These are phyloP conservation scores for Toxonevra muliebris DNA, from an alignment of 2,888 invertebrate genomes.

Conservation along the genomic window DNA sequence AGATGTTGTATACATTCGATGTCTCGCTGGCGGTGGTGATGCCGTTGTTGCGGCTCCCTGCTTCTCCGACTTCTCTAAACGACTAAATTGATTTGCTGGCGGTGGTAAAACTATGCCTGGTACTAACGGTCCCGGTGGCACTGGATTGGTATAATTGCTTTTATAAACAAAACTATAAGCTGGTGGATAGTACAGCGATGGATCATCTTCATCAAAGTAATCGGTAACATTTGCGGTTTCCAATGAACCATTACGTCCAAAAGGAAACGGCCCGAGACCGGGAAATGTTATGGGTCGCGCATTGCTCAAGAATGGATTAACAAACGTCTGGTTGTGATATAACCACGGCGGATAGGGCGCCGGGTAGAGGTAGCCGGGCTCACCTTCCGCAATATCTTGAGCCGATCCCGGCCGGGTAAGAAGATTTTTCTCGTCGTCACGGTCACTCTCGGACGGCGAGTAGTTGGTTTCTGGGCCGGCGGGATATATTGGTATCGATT, in stretches of 20 bases:
- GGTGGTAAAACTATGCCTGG: conserved; percentile 90
- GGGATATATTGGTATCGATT: conserved; percentile 73
- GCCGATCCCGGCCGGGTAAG: conserved; percentile 71
- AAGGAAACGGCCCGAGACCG: conserved; percentile 56
- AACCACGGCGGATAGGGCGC: conserved; percentile 72
- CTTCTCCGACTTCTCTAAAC: conserved; percentile 69
- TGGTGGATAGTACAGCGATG: conserved; percentile 90
- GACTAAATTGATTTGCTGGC: conserved; percentile 86
- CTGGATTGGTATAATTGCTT: conserved; percentile 77
- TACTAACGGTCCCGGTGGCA: conserved; percentile 85
- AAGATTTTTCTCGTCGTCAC: conserved; percentile 66
- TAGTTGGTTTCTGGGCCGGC: conserved; percentile 64
- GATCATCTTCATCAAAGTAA: conserved; percentile 88
- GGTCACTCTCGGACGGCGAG: conserved; percentile 50
- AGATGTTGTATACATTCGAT: conserved; percentile 33
- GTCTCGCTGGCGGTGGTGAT: conserved; percentile 51
- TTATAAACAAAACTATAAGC: conserved; percentile 88
- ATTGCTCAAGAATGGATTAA: conserved; percentile 46
- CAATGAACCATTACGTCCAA: conserved; percentile 64
- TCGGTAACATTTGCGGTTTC: conserved; percentile 71
- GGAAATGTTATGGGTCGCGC: conserved; percentile 49
- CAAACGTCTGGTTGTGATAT: conserved; percentile 56
- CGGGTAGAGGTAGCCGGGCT: conserved; percentile 68
- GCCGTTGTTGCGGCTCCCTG: conserved; percentile 44
- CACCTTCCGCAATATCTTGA: conserved; percentile 53